Evolutionary conservation across 2,113 vertebrate species (phyloP).

Genomic region (Pholis gunnellus): DNA sequence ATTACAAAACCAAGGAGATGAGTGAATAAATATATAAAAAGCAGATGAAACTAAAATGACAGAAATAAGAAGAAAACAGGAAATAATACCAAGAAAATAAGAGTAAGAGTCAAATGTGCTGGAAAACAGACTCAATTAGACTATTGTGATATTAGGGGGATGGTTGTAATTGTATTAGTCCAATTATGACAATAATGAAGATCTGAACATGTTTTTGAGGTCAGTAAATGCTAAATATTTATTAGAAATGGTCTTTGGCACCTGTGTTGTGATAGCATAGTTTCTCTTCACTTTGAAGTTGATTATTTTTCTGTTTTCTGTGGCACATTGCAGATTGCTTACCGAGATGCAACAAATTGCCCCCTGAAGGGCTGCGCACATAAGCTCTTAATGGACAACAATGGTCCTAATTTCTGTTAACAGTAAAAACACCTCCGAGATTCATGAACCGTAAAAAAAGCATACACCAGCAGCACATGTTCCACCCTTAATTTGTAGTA

Average conservation of each 20-base stretch:
- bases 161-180: conserved; percentile 12
- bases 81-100: not conserved
- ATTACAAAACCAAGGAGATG: conserved; percentile 20
- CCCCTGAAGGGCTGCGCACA: conserved; percentile 56
- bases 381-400: conserved; percentile 64
- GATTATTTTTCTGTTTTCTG: conserved; percentile 45
- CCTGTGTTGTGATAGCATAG: conserved; percentile 20
- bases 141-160: not conserved
- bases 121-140: not conserved
- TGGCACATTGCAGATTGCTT: conserved; percentile 41
- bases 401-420: conserved; percentile 69
- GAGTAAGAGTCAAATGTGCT: not conserved
- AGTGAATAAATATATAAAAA: not conserved
- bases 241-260: conserved; percentile 28
- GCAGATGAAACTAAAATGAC: not conserved
- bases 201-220: conserved; percentile 4
- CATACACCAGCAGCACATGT: conserved; percentile 35
- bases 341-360: conserved; percentile 58
- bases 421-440: conserved; percentile 63
- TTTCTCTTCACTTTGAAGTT: conserved; percentile 27
- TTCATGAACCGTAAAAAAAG: conserved; percentile 49
- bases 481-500: conserved; percentile 60
- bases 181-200: conserved; percentile 12
- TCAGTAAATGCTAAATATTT: conserved; percentile 30
- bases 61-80: not conserved